These are phyloP conservation scores for Sarcoramphus papa DNA, from an alignment of 2,797 vertebrate species.

Conservation along the genomic window DNA sequence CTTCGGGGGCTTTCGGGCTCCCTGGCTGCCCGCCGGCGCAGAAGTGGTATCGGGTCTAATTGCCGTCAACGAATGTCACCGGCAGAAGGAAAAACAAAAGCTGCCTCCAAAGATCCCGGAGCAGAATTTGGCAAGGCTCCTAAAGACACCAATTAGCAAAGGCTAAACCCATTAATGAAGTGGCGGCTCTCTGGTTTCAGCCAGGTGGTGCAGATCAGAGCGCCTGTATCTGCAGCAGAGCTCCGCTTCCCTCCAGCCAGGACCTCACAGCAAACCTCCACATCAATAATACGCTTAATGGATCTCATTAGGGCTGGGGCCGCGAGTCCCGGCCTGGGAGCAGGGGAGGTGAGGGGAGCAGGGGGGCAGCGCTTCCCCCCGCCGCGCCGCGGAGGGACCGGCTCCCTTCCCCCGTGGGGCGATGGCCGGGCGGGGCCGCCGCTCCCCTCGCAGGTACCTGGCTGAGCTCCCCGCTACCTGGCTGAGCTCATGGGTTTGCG, in stretches of 20 bases:
- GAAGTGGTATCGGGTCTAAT: neutral
- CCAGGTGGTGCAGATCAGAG: slow-evolving; percentile 56
- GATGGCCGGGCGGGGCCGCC: neutral
- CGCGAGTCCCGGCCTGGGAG: neutral
- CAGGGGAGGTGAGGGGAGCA: neutral
- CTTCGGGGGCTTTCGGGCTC: neutral
- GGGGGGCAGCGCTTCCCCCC: neutral
- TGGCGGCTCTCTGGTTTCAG: slow-evolving; percentile 37
- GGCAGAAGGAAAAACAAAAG: slow-evolving; percentile 36
- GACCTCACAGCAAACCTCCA: slow-evolving; percentile 67
- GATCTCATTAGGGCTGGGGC: slow-evolving; percentile 63
- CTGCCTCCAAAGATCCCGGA: neutral
- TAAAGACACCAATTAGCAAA: slow-evolving; percentile 67
- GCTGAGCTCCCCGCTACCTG: neutral
- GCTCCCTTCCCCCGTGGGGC: neutral
- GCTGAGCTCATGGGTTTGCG: neutral
- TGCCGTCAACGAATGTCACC: neutral
- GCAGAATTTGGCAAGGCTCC: slow-evolving; percentile 46
- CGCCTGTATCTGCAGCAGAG: slow-evolving; percentile 30
- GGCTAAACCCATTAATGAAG: slow-evolving; percentile 67
- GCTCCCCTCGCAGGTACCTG: neutral
- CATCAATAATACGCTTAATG: slow-evolving; percentile 69
- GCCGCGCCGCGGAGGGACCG: no score
- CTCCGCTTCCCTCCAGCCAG: slow-evolving; percentile 40
- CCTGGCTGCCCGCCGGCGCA: neutral